Percentiles rank a stretch among this genome's conserved stretches.
Conservation (phyloP, 2,888 invertebrate species). For the Caenorhabditis sulstoni region DNA sequence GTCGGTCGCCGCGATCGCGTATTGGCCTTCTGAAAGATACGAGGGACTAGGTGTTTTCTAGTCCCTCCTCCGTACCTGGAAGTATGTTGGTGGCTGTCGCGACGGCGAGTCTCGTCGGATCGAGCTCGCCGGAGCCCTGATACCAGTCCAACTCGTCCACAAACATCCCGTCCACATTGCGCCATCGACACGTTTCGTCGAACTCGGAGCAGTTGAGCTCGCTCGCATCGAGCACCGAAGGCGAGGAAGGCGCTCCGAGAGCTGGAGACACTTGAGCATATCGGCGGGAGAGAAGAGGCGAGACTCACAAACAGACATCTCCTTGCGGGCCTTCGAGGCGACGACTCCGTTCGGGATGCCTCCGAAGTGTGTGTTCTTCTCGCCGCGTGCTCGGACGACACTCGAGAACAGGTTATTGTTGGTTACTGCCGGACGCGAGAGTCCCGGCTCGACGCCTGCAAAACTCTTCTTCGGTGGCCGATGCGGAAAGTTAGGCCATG, state of each 20-base stretch:
- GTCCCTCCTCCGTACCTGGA: too few relatives aligned
- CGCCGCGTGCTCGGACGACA: slow-evolving; percentile 52
- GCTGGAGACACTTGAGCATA: slow-evolving; percentile 36
- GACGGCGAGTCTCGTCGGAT: slow-evolving; percentile 70
- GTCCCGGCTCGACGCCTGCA: slow-evolving; percentile 40
- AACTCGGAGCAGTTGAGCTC: slow-evolving; percentile 76
- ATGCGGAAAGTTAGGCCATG: too few relatives aligned
- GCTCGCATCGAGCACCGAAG: slow-evolving; percentile 57
- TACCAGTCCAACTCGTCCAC: slow-evolving; percentile 80
- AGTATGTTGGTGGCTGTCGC: slow-evolving; percentile 74
- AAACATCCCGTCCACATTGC: slow-evolving; percentile 78
- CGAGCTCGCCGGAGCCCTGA: slow-evolving; percentile 76
- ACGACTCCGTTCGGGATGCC: slow-evolving; percentile 42
- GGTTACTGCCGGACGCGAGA: slow-evolving; percentile 45
- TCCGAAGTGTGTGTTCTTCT: slow-evolving; percentile 51
- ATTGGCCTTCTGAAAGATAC: slow-evolving; percentile 72
- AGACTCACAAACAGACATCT: slow-evolving; percentile 47
- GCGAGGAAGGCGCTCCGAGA: slow-evolving; percentile 58
- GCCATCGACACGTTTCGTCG: slow-evolving; percentile 76
- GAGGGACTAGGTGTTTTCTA: neutral
- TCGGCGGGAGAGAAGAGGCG: neutral
- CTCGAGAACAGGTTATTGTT: slow-evolving; percentile 51
- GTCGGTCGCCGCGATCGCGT: slow-evolving; percentile 78
- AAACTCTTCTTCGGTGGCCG: too few relatives aligned
- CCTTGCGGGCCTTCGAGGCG: slow-evolving; percentile 27